A percentile compares a stretch with the other conserved stretches of the same genome.
Conservation (phyloP, 2,113 vertebrate species). For the Cettia cetti region DNA sequence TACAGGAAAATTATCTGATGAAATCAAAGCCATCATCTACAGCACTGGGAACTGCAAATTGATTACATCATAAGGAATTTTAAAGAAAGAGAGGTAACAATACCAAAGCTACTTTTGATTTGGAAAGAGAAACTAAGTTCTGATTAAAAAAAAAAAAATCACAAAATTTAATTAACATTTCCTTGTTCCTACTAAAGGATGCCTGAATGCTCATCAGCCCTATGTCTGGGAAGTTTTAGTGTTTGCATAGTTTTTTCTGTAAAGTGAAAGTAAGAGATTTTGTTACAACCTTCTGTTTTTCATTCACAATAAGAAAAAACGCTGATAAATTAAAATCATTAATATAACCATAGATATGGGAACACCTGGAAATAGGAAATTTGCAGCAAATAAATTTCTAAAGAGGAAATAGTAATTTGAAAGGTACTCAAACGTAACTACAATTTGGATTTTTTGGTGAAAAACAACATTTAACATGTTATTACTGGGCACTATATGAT, state of each 20-base stretch:
- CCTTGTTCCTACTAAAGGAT: neutral
- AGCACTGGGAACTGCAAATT: neutral
- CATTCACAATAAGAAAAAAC: neutral
- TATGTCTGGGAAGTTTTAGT: neutral
- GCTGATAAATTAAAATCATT: neutral
- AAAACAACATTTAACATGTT: neutral
- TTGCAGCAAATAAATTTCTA: neutral
- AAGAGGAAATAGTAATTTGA: neutral
- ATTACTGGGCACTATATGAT: neutral
- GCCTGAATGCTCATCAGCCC: neutral
- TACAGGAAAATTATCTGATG: neutral
- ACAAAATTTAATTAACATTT: neutral
- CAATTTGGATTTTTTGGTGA: neutral
- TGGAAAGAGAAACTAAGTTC: neutral
- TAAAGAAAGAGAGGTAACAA: neutral
- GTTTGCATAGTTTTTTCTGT: neutral
- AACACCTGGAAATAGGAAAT: neutral
- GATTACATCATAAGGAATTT: neutral
- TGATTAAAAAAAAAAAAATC: neutral
- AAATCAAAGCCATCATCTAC: neutral
- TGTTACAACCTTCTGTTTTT: neutral
- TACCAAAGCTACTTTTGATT: neutral
- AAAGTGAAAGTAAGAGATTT: neutral
- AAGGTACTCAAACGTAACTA: neutral
- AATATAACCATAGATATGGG: neutral